Evolutionary conservation across 2,888 invertebrate genomes (phyloP).

Genomic region (Entomobrya proxima): DNA sequence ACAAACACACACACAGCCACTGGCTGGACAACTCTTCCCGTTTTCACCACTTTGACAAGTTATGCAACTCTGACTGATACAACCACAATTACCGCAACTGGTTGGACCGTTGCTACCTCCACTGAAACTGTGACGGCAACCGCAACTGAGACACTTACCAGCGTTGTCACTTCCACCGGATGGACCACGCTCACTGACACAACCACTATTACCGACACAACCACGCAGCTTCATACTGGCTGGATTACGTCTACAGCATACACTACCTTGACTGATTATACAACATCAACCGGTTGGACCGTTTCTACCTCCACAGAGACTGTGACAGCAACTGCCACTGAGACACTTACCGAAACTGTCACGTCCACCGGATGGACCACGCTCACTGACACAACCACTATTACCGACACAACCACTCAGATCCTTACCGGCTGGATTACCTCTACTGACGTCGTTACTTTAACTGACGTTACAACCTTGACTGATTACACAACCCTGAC

Average conservation of each 20-base stretch:
- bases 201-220: no score
- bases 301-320: no score
- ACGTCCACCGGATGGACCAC: not conserved
- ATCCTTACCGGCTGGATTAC: not conserved
- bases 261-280: not conserved
- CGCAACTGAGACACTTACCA: no score
- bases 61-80: not conserved
- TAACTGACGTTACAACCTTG: not conserved
- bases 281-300: not conserved
- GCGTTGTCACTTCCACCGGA: no score
- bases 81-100: not conserved
- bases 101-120: no score
- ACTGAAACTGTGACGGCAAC: no score
- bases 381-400: not conserved
- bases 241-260: not conserved
- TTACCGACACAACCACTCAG: not conserved
- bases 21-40: not conserved
- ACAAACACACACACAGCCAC: no score
- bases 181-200: no score
- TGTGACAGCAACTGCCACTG: not conserved
- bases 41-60: not conserved
- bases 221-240: not conserved
- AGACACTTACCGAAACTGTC: not conserved
- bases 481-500: not conserved
- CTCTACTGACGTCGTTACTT: not conserved